Conservation (phyloP, 2,113 vertebrate genomes). For the Pseudorectes ferrugineus region DNA sequence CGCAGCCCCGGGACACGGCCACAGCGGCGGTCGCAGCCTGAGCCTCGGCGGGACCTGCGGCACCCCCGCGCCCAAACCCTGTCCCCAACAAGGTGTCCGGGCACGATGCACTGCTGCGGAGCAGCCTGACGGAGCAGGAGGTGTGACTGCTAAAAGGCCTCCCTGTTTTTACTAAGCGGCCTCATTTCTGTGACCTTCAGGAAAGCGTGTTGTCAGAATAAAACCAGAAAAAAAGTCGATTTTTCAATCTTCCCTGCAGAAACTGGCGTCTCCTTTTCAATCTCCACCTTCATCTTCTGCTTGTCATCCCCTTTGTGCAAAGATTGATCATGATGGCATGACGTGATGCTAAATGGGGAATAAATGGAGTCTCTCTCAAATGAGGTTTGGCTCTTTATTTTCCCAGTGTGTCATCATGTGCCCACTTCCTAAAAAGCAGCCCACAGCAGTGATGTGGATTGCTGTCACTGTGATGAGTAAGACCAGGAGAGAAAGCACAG, state of each 20-base stretch:
- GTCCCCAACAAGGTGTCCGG: background rate
- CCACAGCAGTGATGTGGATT: background rate
- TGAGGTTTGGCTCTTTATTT: background rate
- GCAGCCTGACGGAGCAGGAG: background rate
- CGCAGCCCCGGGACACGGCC: rapidly evolving
- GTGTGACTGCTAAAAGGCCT: background rate
- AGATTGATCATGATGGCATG: background rate
- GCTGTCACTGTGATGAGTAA: slow-evolving; percentile 21
- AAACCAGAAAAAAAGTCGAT: background rate
- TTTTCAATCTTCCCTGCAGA: background rate
- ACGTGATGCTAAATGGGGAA: background rate
- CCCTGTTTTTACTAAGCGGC: background rate
- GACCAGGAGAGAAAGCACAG: background rate
- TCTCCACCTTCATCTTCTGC: background rate
- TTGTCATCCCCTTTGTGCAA: background rate
- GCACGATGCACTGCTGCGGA: background rate
- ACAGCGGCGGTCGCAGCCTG: rapidly evolving
- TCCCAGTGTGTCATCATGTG: background rate
- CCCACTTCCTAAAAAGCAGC: slow-evolving; percentile 18
- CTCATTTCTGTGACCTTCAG: background rate
- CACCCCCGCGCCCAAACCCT: background rate
- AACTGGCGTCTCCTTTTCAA: background rate
- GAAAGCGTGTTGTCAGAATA: background rate
- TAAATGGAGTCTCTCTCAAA: background rate
- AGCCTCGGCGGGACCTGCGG: background rate